Evolutionary conservation across 2,113 vertebrate genomes (phyloP).

Genomic region (Coracopsis vasa): DNA sequence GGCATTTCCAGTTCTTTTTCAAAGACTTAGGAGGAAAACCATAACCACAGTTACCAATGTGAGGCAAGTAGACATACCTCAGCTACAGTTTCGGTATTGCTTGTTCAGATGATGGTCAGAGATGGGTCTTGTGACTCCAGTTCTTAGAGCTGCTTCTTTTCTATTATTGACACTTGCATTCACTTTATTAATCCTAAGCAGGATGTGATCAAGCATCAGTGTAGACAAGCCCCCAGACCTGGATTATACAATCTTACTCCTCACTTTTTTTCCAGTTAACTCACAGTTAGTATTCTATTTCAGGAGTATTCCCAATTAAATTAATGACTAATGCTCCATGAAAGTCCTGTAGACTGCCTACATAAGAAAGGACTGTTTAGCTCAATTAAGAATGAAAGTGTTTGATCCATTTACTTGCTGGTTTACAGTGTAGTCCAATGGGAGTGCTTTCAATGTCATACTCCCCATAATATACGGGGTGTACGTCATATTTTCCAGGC

Average conservation of each 20-base stretch:
- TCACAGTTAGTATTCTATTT: background rate
- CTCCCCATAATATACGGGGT: no score
- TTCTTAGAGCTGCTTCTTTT: background rate
- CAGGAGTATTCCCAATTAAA: background rate
- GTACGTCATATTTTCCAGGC: background rate
- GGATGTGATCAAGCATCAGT: background rate
- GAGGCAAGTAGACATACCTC: background rate
- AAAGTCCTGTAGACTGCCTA: background rate
- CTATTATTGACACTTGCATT: background rate
- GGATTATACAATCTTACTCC: background rate
- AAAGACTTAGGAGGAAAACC: background rate
- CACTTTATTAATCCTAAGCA: background rate
- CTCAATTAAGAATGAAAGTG: background rate
- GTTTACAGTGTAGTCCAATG: background rate
- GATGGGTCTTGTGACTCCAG: background rate
- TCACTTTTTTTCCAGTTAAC: background rate
- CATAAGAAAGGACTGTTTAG: background rate
- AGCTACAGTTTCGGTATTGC: background rate
- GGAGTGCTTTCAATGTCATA: background rate
- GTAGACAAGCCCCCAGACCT: background rate
- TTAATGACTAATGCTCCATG: background rate
- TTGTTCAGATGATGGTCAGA: background rate
- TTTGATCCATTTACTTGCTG: background rate
- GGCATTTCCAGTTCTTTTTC: background rate
- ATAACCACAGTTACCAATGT: background rate